phyloP scores from a whole-genome alignment of 2,888 invertebrate species.

The Branchellion lobata region DNA sequence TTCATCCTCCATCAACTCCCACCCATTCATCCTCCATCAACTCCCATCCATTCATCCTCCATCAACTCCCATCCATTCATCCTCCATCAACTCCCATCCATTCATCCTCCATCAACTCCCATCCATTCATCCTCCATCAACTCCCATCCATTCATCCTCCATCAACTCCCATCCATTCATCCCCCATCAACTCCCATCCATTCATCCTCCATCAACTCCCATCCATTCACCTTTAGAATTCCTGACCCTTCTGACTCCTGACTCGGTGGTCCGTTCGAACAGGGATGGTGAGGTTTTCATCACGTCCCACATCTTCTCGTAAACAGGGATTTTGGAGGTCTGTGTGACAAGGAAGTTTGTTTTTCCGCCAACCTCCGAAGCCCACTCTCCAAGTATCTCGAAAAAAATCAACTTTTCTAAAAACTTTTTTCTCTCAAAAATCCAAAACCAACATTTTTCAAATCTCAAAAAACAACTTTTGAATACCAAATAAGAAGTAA shows the following conservation, averaged over 20 bases:
- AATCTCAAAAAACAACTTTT: not conserved
- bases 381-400: no score
- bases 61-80: not conserved
- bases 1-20: not conserved
- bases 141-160: not conserved
- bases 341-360: constrained; percentile 49
- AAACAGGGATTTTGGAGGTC: constrained; percentile 86
- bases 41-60: no score
- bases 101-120: no score
- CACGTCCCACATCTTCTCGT: constrained; percentile 91
- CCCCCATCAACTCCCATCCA: constrained; percentile 11
- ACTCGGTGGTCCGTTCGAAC: constrained; percentile 70
- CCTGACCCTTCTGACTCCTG: constrained; percentile 68
- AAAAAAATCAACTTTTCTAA: no score
- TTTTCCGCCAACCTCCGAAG: no score
- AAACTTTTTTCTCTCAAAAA: not conserved
- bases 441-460: not conserved
- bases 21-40: not conserved
- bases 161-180: not conserved
- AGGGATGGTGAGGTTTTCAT: constrained; percentile 86
- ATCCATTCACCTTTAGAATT: constrained; percentile 51
- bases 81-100: not conserved
- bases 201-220: not conserved
- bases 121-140: not conserved
- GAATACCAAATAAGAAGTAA: not conserved